A percentile compares a stretch with the other conserved stretches of the same genome.
Evolutionary conservation across 2,113 vertebrate genomes (phyloP).

Genomic region (Solea senegalensis): DNA sequence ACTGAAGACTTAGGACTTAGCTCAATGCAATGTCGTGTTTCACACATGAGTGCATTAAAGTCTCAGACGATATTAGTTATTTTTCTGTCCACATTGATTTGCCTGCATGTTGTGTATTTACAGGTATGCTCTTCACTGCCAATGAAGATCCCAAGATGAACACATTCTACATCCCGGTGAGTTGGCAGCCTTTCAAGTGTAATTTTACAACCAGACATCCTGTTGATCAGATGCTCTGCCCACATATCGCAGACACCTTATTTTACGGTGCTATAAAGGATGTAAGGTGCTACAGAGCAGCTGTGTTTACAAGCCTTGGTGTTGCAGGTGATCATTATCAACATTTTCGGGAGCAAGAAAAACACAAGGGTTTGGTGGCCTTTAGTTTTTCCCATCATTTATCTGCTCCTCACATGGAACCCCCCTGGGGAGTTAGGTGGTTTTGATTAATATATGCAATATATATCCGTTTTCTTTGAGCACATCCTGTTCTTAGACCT

Average conservation of each 20-base stretch:
- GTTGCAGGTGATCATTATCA: background rate
- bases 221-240: background rate
- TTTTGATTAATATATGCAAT: too few relatives aligned
- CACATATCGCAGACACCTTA: background rate
- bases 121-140: conserved; percentile 97
- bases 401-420: too few relatives aligned
- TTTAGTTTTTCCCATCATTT: too few relatives aligned
- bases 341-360: too few relatives aligned
- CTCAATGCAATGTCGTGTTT: too few relatives aligned
- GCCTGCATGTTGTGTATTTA: conserved; percentile 8
- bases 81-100: background rate
- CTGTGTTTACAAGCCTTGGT: background rate
- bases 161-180: conserved; percentile 97
- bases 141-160: conserved; percentile 98
- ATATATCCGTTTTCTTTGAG: too few relatives aligned
- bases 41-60: too few relatives aligned
- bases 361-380: too few relatives aligned
- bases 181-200: conserved; percentile 50
- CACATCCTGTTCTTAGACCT: too few relatives aligned
- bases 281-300: background rate
- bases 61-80: conserved; percentile 2
- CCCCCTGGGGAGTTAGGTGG: too few relatives aligned
- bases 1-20: too few relatives aligned
- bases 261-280: background rate
- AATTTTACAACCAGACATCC: background rate